Conservation (phyloP, 2,888 invertebrate species). For the Cyclophora albipunctata region DNA sequence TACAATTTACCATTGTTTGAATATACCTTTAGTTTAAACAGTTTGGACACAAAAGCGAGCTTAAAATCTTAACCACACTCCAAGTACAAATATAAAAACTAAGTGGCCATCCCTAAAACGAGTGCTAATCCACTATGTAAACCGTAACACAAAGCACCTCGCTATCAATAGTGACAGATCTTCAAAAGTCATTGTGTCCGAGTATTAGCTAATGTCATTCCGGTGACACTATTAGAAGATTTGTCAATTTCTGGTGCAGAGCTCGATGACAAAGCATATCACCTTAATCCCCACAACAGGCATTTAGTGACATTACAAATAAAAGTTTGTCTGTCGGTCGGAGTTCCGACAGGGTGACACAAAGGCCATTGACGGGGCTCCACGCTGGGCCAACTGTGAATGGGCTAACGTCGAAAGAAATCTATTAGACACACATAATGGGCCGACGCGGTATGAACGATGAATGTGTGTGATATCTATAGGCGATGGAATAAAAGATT, state of each 20-base stretch:
- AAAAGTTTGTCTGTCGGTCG: conserved; percentile 60
- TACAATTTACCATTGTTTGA: too few species aligned
- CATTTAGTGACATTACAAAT: conserved; percentile 71
- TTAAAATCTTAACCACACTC: too few species aligned
- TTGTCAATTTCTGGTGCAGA: conserved; percentile 42
- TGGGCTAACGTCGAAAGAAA: conserved; percentile 65
- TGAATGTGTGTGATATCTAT: conserved; percentile 42
- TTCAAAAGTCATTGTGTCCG: conserved; percentile 45
- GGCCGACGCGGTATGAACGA: conserved; percentile 44
- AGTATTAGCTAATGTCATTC: conserved; percentile 40
- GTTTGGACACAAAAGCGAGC: too few species aligned
- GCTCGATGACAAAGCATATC: conserved; percentile 56
- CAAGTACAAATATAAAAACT: too few species aligned
- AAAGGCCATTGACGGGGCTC: conserved; percentile 67
- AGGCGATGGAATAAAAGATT: conserved; percentile 18
- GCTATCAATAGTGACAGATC: conserved; percentile 66
- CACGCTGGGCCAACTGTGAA: conserved; percentile 67
- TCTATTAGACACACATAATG: conserved; percentile 71
- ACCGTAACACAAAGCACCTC: conserved; percentile 42
- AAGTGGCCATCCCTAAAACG: too few species aligned
- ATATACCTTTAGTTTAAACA: too few species aligned
- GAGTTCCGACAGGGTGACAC: conserved; percentile 48
- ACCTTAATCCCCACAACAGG: conserved; percentile 70
- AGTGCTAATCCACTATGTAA: conserved; percentile 50
- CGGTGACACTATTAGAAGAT: conserved; percentile 29